phyloP scores from a whole-genome alignment of 2,797 vertebrate species.

The Pitangus sulphuratus region DNA sequence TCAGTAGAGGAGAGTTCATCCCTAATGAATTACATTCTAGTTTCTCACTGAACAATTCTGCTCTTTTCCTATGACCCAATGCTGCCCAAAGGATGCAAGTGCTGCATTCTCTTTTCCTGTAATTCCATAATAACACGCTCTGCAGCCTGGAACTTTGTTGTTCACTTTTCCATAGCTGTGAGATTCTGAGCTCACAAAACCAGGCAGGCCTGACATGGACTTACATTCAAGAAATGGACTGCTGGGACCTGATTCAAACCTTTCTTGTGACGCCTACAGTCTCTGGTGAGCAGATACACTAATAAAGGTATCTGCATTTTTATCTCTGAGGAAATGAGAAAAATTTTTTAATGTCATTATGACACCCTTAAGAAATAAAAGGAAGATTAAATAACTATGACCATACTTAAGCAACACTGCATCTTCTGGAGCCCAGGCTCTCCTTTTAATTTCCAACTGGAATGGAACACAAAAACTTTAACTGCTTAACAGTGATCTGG shows the following conservation, averaged over 20 bases:
- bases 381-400: background rate
- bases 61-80: background rate
- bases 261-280: background rate
- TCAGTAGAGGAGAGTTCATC: background rate
- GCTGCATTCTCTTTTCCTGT: background rate
- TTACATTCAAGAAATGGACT: background rate
- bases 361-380: background rate
- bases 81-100: background rate
- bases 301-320: background rate
- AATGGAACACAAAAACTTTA: background rate
- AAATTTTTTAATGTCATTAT: background rate
- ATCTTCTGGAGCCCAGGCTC: background rate
- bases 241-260: background rate
- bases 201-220: background rate
- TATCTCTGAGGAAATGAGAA: background rate
- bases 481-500: background rate
- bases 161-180: background rate
- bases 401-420: accelerated
- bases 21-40: background rate
- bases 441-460: background rate
- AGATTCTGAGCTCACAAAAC: background rate
- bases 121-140: background rate
- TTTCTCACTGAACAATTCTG: background rate
- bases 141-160: background rate
- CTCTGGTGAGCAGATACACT: background rate